Conservation (phyloP, 2,113 vertebrate genomes). For the Tetrax tetrax region DNA sequence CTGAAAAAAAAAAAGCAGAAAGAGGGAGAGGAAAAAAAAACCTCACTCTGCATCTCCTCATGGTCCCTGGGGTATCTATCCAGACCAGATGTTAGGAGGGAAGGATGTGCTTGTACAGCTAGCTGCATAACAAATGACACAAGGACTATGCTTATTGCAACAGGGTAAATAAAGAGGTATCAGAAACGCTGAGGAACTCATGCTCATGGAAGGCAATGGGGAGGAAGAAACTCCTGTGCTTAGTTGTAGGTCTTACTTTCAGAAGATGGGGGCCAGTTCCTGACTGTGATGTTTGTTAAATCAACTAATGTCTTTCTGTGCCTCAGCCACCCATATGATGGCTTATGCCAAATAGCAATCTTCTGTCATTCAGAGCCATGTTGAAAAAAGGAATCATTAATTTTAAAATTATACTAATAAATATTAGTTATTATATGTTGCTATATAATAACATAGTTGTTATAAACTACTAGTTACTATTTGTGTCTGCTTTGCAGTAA, state of each 20-base stretch:
- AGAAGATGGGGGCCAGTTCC: neutral
- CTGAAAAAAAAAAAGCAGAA: neutral
- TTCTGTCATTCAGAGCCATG: neutral
- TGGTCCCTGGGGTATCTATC: conserved; percentile 25
- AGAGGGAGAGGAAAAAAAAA: neutral
- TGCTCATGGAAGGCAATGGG: neutral
- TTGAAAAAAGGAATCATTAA: neutral
- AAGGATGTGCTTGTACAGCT: conserved; percentile 6
- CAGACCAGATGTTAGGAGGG: conserved; percentile 51
- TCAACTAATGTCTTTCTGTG: neutral
- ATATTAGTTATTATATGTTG: neutral
- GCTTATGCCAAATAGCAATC: neutral
- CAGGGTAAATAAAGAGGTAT: neutral
- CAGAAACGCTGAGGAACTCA: neutral
- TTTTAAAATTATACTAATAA: neutral
- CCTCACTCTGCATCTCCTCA: neutral
- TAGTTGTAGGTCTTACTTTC: neutral
- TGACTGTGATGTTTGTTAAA: neutral
- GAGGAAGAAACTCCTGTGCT: neutral
- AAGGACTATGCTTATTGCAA: neutral
- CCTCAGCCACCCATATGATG: accelerated
- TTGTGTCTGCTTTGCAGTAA: neutral
- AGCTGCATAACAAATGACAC: neutral
- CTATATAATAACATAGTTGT: neutral
- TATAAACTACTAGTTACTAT: neutral